phyloP scores from a whole-genome alignment of 1,140 invertebrate species.

The Tribolium castaneum region DNA sequence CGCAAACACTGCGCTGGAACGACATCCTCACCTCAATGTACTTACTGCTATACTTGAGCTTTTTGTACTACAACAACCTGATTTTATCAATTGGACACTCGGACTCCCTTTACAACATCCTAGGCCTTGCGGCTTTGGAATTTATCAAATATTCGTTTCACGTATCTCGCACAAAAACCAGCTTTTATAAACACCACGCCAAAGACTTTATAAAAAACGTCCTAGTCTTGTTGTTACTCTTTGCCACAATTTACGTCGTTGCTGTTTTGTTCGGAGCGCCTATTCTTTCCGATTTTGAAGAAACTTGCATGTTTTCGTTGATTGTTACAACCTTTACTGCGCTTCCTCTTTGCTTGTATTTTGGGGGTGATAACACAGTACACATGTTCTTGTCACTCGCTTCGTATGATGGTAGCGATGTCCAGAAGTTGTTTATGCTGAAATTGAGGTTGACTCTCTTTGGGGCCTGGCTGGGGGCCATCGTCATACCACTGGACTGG shows the following conservation, averaged over 20 bases:
- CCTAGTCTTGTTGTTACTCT: slow-evolving; percentile 55
- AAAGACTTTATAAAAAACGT: slow-evolving; percentile 63
- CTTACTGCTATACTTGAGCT: slow-evolving; percentile 44
- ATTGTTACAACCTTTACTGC: slow-evolving; percentile 75
- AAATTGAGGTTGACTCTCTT: slow-evolving; percentile 73
- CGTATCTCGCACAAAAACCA: background rate
- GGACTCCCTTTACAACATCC: slow-evolving; percentile 50
- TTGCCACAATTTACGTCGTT: slow-evolving; percentile 69
- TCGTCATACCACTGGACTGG: slow-evolving; percentile 93
- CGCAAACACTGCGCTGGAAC: background rate
- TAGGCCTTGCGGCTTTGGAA: slow-evolving; percentile 52
- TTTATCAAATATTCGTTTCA: slow-evolving; percentile 52
- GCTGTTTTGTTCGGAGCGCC: slow-evolving; percentile 84
- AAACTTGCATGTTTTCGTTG: slow-evolving; percentile 78
- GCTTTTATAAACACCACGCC: slow-evolving; percentile 41
- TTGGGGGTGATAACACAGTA: slow-evolving; percentile 70
- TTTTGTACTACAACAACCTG: slow-evolving; percentile 46
- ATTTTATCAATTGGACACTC: slow-evolving; percentile 55
- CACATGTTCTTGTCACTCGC: slow-evolving; percentile 67
- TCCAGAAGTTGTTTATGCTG: slow-evolving; percentile 69
- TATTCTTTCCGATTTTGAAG: slow-evolving; percentile 71
- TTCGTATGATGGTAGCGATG: slow-evolving; percentile 65
- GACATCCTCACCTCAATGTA: slow-evolving; percentile 47
- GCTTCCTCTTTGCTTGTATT: slow-evolving; percentile 72
- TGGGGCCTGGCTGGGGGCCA: slow-evolving; percentile 89